phyloP scores from a whole-genome alignment of 2,888 invertebrate species.

The Heliconius charithonia region DNA sequence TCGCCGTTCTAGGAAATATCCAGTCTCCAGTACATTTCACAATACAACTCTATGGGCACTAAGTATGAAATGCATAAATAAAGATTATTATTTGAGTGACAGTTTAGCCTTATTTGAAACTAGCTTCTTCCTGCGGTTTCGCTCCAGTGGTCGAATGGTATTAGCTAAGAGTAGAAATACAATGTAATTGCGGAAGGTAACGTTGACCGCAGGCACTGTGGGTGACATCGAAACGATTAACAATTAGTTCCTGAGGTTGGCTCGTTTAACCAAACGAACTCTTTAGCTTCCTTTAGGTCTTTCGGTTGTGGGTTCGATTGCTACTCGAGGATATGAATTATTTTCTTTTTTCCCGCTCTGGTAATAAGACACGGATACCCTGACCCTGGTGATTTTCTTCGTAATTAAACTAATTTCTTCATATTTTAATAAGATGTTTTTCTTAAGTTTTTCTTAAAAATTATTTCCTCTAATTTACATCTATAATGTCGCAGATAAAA shows the following conservation, averaged over 20 bases:
- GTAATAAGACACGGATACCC: no score
- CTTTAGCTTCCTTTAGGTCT: no score
- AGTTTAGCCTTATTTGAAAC: not conserved
- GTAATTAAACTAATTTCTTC: not conserved
- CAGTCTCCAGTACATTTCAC: slow-evolving; percentile 32
- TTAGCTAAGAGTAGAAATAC: not conserved
- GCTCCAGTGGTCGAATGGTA: not conserved
- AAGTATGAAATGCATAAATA: slow-evolving; percentile 14
- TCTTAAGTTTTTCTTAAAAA: not conserved
- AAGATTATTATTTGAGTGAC: not conserved
- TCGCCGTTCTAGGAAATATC: slow-evolving; percentile 45
- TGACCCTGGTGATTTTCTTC: not conserved
- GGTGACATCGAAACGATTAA: not conserved
- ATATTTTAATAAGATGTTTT: not conserved
- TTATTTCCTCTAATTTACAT: not conserved
- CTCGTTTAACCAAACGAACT: not conserved
- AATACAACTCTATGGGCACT: slow-evolving; percentile 7
- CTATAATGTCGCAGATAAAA: slow-evolving; percentile 29
- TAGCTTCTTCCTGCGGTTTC: not conserved
- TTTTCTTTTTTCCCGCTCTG: not conserved
- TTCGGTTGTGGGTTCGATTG: not conserved
- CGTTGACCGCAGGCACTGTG: not conserved
- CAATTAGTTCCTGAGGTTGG: not conserved
- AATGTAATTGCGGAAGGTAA: not conserved
- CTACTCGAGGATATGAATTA: not conserved